phyloP scores from a whole-genome alignment of 1,140 invertebrate species.

The Maconellicoccus hirsutus region DNA sequence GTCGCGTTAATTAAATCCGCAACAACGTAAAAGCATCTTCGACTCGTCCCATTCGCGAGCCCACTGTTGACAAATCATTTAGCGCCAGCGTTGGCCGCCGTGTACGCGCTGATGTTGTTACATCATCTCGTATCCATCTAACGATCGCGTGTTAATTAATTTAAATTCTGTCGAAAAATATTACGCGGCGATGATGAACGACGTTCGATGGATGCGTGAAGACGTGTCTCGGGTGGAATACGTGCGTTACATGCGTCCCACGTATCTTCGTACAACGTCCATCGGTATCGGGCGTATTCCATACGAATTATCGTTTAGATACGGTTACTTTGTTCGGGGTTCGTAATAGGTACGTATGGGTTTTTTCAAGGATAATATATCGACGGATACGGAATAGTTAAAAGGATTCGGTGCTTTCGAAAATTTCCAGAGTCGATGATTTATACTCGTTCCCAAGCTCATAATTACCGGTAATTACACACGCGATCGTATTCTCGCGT shows the following conservation, averaged over 20 bases:
- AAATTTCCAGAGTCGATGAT: too few relatives aligned
- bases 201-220: background rate
- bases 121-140: background rate
- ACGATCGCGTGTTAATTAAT: background rate
- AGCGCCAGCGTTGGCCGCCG: background rate
- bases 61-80: background rate
- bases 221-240: background rate
- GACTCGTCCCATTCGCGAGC: too few relatives aligned
- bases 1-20: too few relatives aligned
- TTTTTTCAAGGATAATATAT: too few relatives aligned
- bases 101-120: too few relatives aligned
- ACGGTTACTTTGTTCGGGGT: background rate
- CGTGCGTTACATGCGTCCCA: background rate
- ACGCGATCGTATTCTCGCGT: too few relatives aligned
- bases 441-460: too few relatives aligned
- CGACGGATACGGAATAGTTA: too few relatives aligned
- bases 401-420: too few relatives aligned
- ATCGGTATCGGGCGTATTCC: background rate
- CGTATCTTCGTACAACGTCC: background rate
- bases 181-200: background rate
- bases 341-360: background rate
- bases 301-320: background rate
- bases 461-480: too few relatives aligned
- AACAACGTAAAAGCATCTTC: too few relatives aligned
- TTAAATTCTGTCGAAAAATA: background rate